phyloP scores from a whole-genome alignment of 2,113 vertebrate genomes.

The Glareola pratincola region DNA sequence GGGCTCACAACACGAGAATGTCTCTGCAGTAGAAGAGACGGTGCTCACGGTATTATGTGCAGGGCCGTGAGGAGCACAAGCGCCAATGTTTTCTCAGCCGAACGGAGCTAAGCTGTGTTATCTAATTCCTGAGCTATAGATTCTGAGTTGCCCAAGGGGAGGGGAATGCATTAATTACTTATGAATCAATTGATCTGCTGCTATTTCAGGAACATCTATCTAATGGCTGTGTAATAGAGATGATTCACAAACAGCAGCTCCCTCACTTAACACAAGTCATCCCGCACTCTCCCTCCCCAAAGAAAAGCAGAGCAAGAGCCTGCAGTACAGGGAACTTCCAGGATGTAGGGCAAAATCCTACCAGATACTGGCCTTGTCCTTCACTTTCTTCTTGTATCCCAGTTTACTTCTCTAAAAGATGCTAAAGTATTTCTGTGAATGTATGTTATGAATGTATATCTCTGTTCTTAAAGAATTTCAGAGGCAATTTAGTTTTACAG shows the following conservation, averaged over 20 bases:
- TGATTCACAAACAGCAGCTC: not conserved
- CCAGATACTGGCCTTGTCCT: not conserved
- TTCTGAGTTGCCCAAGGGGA: not conserved
- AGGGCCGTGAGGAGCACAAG: not conserved
- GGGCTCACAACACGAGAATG: not conserved
- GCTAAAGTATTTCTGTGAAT: not conserved
- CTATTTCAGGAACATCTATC: conserved; percentile 12
- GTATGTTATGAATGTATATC: not conserved
- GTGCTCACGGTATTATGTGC: not conserved
- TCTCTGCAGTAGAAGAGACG: not conserved
- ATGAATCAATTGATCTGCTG: conserved; percentile 41
- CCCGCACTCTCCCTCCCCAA: rapidly evolving
- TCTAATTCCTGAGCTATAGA: not conserved
- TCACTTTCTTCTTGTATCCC: not conserved
- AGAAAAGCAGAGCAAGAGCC: not conserved
- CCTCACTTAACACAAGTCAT: not conserved
- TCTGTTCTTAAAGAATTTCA: not conserved
- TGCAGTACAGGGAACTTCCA: not conserved
- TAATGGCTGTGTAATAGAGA: not conserved
- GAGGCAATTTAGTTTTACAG: not conserved
- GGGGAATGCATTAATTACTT: conserved; percentile 36
- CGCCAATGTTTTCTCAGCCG: not conserved
- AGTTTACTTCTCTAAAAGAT: not conserved
- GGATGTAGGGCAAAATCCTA: not conserved
- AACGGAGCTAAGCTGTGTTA: not conserved